Base-by-base conservation (phyloP, 2,888 invertebrate species). In the Epinotia nisella region DNA sequence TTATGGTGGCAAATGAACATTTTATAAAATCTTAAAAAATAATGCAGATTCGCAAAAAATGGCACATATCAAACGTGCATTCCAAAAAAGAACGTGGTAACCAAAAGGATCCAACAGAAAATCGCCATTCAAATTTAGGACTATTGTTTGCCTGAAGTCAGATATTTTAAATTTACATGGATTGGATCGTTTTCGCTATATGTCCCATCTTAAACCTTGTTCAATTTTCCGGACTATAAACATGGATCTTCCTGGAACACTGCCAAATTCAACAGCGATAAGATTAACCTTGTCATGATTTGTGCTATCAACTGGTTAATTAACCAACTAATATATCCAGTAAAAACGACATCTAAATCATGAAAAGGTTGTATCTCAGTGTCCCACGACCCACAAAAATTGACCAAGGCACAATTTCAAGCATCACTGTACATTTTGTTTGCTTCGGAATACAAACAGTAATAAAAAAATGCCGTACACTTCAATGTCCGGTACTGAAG, bases 391-490 rank as follows among this genome's bases (percentile, higher is more conserved):
- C 35, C 9, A 35, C 35, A 9, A 9, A 45, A 15, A 45, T 45
- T 45, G 15, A 45, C 3, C 45, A 45, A 45, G 45, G 49, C 7
- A n/a, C n/a, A 49, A 45, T 45, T n/a, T 45, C 45, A 45, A 53
- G 77, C 78, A 82, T 81, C 78, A 83, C 81, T 81, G 79, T 85
- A 84, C 81, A 85, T 82, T 83, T 84, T 78, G 79, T 86, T 81
- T 81, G 81, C 79, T 84, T 81, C 82, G 81, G 81, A 85, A 85
- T 85, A 86, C 78, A 86, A 87, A 84, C 81, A 78, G 84, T 78
- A 78, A 80, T 90, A 88, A 80, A 89, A 90, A 88, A 89, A 85
- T 82, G 86, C 82, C 82, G 75, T 87, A 86, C 87, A 89, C 88
- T 86, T 83, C 78, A 87, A 82, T 84, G 90, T 89, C 82, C 82